Percentiles rank a stretch among this genome's conserved stretches.
Conservation (phyloP, 2,113 vertebrate species). For the Rousettus leschenaultii region DNA sequence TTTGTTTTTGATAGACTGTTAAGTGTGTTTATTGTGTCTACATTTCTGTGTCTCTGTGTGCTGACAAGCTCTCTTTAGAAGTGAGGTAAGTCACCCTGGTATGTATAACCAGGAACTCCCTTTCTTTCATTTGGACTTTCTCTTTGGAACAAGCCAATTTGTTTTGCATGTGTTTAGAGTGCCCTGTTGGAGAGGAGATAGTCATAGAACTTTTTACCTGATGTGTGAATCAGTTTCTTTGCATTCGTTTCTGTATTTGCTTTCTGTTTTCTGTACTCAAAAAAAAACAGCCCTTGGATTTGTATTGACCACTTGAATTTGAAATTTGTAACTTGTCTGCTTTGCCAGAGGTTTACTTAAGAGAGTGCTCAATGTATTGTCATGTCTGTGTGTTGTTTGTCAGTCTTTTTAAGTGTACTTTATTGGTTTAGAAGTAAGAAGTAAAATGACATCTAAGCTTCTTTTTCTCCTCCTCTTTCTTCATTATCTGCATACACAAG, state of each 20-base stretch:
- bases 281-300: neutral
- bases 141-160: neutral
- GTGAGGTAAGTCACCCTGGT: neutral
- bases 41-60: neutral
- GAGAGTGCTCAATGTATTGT: neutral
- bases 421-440: neutral
- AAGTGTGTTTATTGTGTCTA: neutral
- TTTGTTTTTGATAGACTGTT: no score
- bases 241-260: no score
- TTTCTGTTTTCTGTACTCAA: no score
- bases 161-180: neutral
- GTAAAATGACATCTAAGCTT: neutral
- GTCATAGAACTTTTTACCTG: neutral
- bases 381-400: neutral
- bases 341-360: neutral
- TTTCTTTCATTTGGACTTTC: neutral
- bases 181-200: neutral
- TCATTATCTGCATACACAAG: neutral
- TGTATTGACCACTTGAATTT: neutral
- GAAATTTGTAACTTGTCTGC: no score
- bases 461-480: neutral
- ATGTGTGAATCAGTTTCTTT: no score
- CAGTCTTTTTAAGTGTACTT: neutral
- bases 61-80: neutral
- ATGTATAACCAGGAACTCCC: neutral